Base-by-base conservation (phyloP, 2,113 vertebrate genomes). In the Ursus arctos region DNA sequence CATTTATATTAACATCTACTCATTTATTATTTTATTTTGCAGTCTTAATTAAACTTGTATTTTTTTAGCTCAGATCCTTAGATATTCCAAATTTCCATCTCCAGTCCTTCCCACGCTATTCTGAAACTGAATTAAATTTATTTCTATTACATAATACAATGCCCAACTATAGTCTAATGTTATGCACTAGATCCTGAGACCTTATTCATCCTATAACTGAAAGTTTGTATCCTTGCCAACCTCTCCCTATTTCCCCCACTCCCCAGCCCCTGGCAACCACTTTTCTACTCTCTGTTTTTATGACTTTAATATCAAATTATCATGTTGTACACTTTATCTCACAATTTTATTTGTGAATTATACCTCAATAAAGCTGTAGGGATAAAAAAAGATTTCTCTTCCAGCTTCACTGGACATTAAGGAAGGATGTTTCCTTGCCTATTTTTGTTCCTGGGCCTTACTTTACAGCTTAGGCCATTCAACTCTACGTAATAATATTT, bases 11-110 rank as follows among this genome's bases (percentile, higher is more conserved):
- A 69, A 19, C 16, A 14, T 57, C 72, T 67, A 47, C 18, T 72
- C 19, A 14, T 51, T 74, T 81, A 74, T 81, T 87, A 40, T 92
- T 84, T 26, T 74, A 63, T 65, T 59, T 88, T 33, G 81, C 83
- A 22, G 4, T 65, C n/a, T 92, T 94, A 80, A 76, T 69, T 79
- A 51, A 47, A n/a, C 19, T 49, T 81, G 2, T 36, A 9, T 51
- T 94, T 55, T 88, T 91, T 72, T 47, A 93, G 63, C 26, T 95
- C 55, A 94, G 18, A 9, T 92, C 89, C 94, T 96, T 74, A 74
- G 28, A 63, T 49, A 93, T 81, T 36, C 43, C n/a, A 63, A 95
- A 51, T 97, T 87, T 81, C n/a, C 14, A 79, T 96, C 59, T 22
- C 77, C 4, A n/a, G 55, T 36, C 93, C 49, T 94, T 88, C 51